Evolutionary conservation across 2,888 invertebrate species (phyloP), one percentile per base, ranked within the genome.

Genomic region (Apomyelois bistriatella): DNA sequence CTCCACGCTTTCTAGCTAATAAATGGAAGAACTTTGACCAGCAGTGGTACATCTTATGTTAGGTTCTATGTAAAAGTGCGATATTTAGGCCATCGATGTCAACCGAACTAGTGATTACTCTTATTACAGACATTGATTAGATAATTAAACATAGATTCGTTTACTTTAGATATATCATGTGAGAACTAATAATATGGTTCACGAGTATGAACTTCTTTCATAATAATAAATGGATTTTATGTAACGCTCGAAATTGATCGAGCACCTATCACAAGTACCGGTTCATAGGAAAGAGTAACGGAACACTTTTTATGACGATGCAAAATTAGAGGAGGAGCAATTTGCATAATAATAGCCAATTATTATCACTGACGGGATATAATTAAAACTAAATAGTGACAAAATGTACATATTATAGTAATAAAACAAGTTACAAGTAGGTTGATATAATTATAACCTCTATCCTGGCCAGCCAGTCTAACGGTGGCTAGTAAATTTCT

Each of bases 401-500:
- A 43, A 28, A 43, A 28, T n/a, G 22, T 43, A 22, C 4, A 3
- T 28, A 13, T 43, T n/a, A 43, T 43, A 13, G 32, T 30, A 30
- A n/a, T n/a, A 32, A 32, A 46, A 43, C 12, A 13, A 35, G 32
- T 46, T 46, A 46, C 46, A 46, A 46, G 10, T 16, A 16, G 32
- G 4, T 43, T 17, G 9, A 35, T 32, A 4, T 32, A 46, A 32
- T 15, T 12, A 30, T 8, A 30, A 9, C 15, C 8, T 32, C 46
- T 16, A 15, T 16, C 46, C 46, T 35, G 46, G 8, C 6, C 9
- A 10, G 15, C 2, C 10, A 32, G 7, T 28, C 8, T 32, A 46
- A 46, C 46, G 46, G 43, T 32, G n/a, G n/a, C n/a, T 22, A 43
- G 30, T 43, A 30, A 43, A 43, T 43, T 3, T 43, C 43, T 30